Evolutionary conservation across 1,140 invertebrate species (phyloP).

Genomic region (Sesamia nonagrioides): DNA sequence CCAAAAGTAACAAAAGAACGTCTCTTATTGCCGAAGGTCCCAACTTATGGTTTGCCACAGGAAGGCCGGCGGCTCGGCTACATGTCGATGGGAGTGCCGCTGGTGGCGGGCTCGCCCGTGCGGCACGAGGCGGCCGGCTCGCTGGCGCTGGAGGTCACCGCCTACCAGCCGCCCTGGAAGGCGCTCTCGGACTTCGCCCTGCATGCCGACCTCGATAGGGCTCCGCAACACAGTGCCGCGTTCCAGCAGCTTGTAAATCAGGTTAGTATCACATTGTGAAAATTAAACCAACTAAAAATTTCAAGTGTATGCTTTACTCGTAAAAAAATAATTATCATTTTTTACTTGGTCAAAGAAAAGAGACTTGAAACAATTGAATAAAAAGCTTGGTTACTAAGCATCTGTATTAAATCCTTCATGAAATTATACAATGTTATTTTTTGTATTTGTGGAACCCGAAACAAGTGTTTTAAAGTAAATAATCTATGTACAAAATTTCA

Average conservation of each 20-base stretch:
- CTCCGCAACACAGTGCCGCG: conserved; percentile 93
- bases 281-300: too few relatives aligned
- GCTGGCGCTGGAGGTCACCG: conserved; percentile 94
- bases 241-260: conserved; percentile 98
- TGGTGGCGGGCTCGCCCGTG: conserved; percentile 98
- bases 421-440: too few relatives aligned
- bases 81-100: conserved; percentile 98
- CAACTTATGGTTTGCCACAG: conserved; percentile 60
- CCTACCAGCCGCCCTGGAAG: conserved; percentile 99
- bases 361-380: too few relatives aligned
- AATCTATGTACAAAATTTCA: too few relatives aligned
- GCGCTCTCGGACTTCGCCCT: conserved; percentile 98
- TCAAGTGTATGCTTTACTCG: too few relatives aligned
- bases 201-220: conserved; percentile 96
- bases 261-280: conserved; percentile 87
- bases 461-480: too few relatives aligned
- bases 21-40: conserved; percentile 44
- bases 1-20: conserved; percentile 9
- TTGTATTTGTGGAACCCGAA: too few relatives aligned
- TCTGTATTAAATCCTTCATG: too few relatives aligned
- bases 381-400: too few relatives aligned
- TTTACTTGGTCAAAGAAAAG: too few relatives aligned
- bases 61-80: conserved; percentile 97
- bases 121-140: conserved; percentile 96
- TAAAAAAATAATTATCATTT: too few relatives aligned